Evolutionary conservation across 2,888 invertebrate genomes (phyloP).

Genomic region (Mechanitis messenoides): DNA sequence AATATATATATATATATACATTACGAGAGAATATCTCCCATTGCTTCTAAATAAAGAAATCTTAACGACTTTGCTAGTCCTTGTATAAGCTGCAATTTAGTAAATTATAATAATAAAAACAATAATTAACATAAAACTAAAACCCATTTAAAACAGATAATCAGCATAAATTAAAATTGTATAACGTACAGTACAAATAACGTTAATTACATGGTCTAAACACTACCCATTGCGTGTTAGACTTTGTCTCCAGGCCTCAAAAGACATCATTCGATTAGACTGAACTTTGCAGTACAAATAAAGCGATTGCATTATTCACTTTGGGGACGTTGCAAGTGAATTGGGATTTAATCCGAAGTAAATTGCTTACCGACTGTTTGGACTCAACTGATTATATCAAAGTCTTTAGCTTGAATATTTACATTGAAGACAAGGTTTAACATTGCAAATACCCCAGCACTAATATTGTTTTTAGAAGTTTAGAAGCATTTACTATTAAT

Average conservation of each 20-base stretch:
- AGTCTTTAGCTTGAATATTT: slow-evolving; percentile 38
- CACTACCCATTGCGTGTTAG: slow-evolving; percentile 1
- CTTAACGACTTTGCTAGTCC: no score
- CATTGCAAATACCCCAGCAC: slow-evolving; percentile 16
- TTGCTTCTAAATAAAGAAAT: no score
- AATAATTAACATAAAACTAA: no score
- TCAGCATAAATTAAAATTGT: no score
- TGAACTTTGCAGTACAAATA: slow-evolving; percentile 39
- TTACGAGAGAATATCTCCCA: no score
- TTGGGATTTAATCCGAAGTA: slow-evolving; percentile 38
- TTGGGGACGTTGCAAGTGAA: slow-evolving; percentile 34
- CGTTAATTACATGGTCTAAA: background rate
- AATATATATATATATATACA: no score
- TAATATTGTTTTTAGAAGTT: background rate
- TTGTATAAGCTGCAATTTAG: no score
- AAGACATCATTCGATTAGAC: slow-evolving; percentile 39
- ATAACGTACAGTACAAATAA: no score
- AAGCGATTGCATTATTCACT: slow-evolving; percentile 41
- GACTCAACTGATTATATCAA: slow-evolving; percentile 37
- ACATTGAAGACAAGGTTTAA: slow-evolving; percentile 32
- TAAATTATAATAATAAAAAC: no score
- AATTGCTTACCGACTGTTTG: slow-evolving; percentile 42
- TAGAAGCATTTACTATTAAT: no score
- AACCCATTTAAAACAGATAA: no score
- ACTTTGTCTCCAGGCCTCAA: slow-evolving; percentile 30